A percentile compares a stretch with the other conserved stretches of the same genome.
These are phyloP conservation scores for Octonoba sinensis DNA, from an alignment of 2,888 invertebrate genomes.

Conservation along the genomic window DNA sequence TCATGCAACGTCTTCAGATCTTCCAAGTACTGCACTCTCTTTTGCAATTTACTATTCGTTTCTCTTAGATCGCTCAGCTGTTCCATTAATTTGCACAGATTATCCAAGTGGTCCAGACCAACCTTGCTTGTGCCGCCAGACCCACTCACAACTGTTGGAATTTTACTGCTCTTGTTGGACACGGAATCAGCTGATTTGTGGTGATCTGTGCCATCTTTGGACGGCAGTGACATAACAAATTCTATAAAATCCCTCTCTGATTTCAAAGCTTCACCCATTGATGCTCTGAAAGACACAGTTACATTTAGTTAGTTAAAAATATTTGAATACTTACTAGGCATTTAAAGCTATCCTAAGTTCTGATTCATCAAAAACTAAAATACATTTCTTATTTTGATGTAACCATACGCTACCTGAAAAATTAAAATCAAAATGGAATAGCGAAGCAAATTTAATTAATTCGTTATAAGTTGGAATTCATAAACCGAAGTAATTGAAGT, in stretches of 20 bases:
- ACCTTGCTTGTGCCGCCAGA: conserved; percentile 72
- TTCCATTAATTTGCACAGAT: conserved; percentile 82
- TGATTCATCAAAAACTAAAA: too few relatives aligned
- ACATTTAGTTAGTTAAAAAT: too few relatives aligned
- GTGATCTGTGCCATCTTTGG: conserved; percentile 29
- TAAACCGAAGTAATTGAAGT: too few relatives aligned
- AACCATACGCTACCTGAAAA: too few relatives aligned
- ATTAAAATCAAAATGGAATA: too few relatives aligned
- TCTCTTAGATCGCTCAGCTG: conserved; percentile 81
- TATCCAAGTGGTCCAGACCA: conserved; percentile 83
- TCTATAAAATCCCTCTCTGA: conserved; percentile 65
- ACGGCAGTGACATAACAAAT: conserved; percentile 49
- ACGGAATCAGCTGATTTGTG: conserved; percentile 19
- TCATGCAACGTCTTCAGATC: conserved; percentile 76
- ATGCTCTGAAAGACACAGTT: conserved; percentile 8
- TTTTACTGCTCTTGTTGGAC: conserved; percentile 14
- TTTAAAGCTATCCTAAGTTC: too few relatives aligned
- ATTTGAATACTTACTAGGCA: too few relatives aligned
- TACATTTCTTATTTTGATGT: too few relatives aligned
- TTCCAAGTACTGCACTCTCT: conserved; percentile 80
- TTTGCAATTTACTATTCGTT: conserved; percentile 79
- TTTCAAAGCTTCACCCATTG: conserved; percentile 63
- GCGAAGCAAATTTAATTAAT: too few relatives aligned
- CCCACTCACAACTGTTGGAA: not conserved
- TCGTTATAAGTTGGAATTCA: too few relatives aligned